Conservation (phyloP, 2,113 vertebrate genomes). For the Nannospalax galili region DNA sequence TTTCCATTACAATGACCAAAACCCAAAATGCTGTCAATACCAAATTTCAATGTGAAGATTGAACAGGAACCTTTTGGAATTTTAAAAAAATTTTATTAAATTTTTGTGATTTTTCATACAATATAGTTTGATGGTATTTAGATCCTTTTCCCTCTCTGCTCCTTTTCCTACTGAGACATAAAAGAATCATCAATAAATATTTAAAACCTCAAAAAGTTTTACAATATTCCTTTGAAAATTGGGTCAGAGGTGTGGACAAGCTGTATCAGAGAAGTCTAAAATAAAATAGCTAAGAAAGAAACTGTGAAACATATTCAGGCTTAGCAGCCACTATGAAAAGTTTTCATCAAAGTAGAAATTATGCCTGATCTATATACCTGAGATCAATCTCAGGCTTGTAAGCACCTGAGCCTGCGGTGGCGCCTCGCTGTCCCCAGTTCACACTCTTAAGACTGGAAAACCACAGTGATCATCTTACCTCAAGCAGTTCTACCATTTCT, state of each 20-base stretch:
- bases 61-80: no score
- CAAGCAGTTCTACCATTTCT: background rate
- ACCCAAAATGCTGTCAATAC: background rate
- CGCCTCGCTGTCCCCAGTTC: background rate
- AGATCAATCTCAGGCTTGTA: background rate
- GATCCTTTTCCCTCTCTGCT: no score
- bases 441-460: background rate
- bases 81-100: no score
- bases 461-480: background rate
- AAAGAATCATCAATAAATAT: background rate
- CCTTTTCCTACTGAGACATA: no score
- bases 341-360: background rate
- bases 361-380: background rate
- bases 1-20: no score
- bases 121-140: no score
- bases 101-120: no score
- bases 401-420: background rate
- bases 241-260: background rate
- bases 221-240: background rate
- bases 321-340: background rate
- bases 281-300: background rate
- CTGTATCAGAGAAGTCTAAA: background rate
- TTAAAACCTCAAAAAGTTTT: background rate
- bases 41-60: background rate
- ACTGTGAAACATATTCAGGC: background rate